phyloP scores from a whole-genome alignment of 1,140 invertebrate species.

The Coptotermes formosanus region DNA sequence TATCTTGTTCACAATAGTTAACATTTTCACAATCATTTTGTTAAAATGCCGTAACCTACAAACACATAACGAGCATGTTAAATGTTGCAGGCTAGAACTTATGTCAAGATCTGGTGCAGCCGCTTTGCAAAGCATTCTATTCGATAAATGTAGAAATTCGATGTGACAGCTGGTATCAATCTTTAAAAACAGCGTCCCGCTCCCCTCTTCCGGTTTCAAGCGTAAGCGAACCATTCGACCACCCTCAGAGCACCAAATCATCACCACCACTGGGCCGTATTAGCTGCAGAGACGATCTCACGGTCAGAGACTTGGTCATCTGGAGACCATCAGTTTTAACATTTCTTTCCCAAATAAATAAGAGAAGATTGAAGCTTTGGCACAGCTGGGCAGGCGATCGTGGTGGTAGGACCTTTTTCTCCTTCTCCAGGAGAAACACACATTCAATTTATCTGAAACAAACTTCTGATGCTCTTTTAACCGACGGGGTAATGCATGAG shows the following conservation, averaged over 20 bases:
- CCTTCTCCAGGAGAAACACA: too few relatives aligned
- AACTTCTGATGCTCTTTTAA: too few relatives aligned
- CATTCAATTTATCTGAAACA: too few relatives aligned
- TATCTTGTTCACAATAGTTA: too few relatives aligned
- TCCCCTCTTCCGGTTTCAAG: background rate
- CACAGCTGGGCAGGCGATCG: background rate
- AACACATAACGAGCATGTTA: too few relatives aligned
- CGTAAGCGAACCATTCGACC: background rate
- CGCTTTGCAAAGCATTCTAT: background rate
- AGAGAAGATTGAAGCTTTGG: background rate
- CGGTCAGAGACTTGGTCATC: background rate
- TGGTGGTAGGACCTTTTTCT: background rate
- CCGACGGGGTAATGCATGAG: too few relatives aligned
- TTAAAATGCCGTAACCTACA: too few relatives aligned
- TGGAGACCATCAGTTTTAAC: background rate
- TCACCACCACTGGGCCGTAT: background rate
- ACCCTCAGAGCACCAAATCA: background rate
- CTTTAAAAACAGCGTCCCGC: background rate
- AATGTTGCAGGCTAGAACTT: background rate
- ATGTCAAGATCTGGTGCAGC: background rate
- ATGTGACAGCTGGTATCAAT: conserved; percentile 7
- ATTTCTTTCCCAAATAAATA: background rate
- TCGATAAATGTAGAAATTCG: background rate
- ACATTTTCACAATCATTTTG: too few relatives aligned
- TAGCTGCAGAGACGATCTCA: background rate